phyloP scores from a whole-genome alignment of 1,140 invertebrate species.

The Micrasema longulum region DNA sequence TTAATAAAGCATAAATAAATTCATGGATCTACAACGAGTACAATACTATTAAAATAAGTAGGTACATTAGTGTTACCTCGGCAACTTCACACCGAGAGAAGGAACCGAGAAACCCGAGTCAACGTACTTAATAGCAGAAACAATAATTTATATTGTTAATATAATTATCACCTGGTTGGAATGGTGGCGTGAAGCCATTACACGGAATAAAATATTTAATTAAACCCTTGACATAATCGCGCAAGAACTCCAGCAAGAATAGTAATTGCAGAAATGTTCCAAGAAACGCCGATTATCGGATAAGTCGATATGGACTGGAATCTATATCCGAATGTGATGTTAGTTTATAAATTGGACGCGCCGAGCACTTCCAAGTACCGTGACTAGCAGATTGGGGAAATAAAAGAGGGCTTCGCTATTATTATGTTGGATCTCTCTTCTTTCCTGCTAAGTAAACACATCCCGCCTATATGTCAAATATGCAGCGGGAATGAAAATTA shows the following conservation, averaged over 20 bases:
- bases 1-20: no score
- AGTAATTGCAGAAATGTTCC: constrained; percentile 38
- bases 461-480: constrained; percentile 51
- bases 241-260: background rate
- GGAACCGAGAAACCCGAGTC: no score
- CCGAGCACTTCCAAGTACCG: constrained; percentile 4
- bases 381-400: constrained; percentile 18
- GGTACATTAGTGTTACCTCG: no score
- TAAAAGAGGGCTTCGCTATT: background rate
- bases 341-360: constrained; percentile 13
- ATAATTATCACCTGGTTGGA: no score
- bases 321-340: constrained; percentile 20
- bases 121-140: no score
- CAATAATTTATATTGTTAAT: no score
- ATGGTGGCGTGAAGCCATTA: no score
- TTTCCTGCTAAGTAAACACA: constrained; percentile 52
- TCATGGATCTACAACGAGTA: no score
- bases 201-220: no score
- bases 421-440: constrained; percentile 18
- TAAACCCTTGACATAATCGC: constrained; percentile 8
- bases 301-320: constrained; percentile 22
- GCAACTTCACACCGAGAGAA: no score
- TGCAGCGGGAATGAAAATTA: constrained; percentile 21
- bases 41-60: no score
- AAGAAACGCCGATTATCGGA: constrained; percentile 20